phyloP scores from a whole-genome alignment of 2,888 invertebrate species.

The Drosophila percnosoma region DNA sequence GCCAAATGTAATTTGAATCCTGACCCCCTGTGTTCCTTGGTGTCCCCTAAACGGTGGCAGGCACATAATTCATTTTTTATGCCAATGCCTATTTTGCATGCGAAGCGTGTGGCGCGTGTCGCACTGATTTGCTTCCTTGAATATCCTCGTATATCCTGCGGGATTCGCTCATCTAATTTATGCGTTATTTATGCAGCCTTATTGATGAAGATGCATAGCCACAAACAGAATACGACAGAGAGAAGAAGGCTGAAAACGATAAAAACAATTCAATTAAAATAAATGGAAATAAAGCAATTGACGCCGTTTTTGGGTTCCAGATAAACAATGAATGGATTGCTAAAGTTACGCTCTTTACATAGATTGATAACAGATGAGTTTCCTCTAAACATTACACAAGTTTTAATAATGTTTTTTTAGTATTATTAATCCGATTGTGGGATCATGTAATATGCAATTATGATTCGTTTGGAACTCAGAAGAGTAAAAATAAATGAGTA shows the following conservation, averaged over 20 bases:
- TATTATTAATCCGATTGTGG: not conserved
- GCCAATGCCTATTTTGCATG: constrained; percentile 59
- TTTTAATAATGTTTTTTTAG: not conserved
- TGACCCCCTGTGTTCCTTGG: constrained; percentile 1
- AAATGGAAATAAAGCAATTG: constrained; percentile 24
- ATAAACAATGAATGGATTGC: not conserved
- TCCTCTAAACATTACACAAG: not conserved
- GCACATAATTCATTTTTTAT: constrained; percentile 73
- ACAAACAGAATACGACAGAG: not conserved
- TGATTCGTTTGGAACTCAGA: not conserved
- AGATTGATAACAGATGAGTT: not conserved
- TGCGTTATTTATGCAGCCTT: constrained; percentile 71
- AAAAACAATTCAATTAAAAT: constrained; percentile 75
- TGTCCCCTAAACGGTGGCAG: constrained; percentile 2
- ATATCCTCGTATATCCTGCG: constrained; percentile 32
- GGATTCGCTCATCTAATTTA: constrained; percentile 63
- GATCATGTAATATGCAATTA: not conserved
- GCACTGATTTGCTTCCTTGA: constrained; percentile 60
- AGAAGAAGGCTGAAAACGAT: constrained; percentile 27
- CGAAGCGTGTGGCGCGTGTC: constrained; percentile 47
- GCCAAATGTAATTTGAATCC: constrained; percentile 57
- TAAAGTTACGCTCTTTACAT: not conserved
- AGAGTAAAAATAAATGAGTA: not conserved
- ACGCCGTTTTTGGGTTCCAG: constrained; percentile 4
- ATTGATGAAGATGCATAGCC: constrained; percentile 57